phyloP scores from a whole-genome alignment of 2,113 vertebrate genomes.

The Rattus norvegicus region DNA sequence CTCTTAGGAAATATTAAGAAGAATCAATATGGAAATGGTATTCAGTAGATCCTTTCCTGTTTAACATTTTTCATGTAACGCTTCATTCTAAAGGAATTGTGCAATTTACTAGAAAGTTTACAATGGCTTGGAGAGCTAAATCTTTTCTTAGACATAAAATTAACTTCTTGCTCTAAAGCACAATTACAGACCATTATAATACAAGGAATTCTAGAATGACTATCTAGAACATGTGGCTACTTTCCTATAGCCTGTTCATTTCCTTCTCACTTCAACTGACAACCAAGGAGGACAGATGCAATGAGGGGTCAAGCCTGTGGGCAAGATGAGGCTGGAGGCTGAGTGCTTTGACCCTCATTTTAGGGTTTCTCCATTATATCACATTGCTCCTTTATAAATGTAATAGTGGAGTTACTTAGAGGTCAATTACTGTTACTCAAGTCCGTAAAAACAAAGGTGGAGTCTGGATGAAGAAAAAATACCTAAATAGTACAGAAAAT shows the following conservation, averaged over 20 bases:
- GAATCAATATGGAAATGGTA: not conserved
- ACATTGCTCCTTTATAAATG: slow-evolving; percentile 17
- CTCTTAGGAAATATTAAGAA: not conserved
- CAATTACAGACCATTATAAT: not conserved
- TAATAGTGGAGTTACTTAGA: slow-evolving; percentile 2
- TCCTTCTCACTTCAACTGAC: not conserved
- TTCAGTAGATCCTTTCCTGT: not conserved
- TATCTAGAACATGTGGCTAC: not conserved
- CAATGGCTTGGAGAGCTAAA: not conserved
- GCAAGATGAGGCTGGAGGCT: not conserved
- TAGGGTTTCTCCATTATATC: not conserved
- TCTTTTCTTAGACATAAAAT: slow-evolving; percentile 17
- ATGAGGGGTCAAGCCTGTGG: not conserved
- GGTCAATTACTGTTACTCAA: not conserved
- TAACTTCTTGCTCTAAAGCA: not conserved
- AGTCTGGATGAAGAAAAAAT: not conserved
- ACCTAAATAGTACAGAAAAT: not conserved
- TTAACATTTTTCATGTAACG: not conserved
- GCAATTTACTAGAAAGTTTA: not conserved
- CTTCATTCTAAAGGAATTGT: not conserved
- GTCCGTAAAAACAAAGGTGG: not conserved
- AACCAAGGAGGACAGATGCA: not conserved
- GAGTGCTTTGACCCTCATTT: slow-evolving; percentile 12
- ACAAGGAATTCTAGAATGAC: not conserved
- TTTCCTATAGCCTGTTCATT: not conserved